Percentiles rank a stretch among this genome's conserved stretches.
Evolutionary conservation across 2,888 invertebrate species (phyloP).

Genomic region (Pseudococcus longispinus): DNA sequence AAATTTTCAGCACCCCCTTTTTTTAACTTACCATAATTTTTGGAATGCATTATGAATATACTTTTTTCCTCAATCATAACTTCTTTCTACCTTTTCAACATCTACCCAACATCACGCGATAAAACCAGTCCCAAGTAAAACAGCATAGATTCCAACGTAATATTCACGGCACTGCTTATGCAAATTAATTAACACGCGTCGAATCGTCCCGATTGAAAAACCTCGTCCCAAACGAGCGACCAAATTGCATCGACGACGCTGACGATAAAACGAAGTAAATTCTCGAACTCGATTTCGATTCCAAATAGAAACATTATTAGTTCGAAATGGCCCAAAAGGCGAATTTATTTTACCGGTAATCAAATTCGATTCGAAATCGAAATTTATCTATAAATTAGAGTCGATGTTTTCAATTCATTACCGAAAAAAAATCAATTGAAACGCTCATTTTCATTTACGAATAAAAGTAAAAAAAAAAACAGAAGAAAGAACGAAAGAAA

Average conservation of each 20-base stretch:
- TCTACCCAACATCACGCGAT: not conserved
- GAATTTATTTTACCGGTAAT: conserved; percentile 25
- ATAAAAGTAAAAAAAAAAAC: not conserved
- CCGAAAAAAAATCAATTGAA: conserved; percentile 29
- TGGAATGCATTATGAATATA: no score
- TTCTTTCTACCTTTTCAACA: not conserved
- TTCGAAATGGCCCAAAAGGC: not conserved
- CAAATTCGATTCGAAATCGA: conserved; percentile 29
- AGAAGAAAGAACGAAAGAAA: not conserved
- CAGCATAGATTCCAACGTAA: not conserved
- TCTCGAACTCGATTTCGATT: not conserved
- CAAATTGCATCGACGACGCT: no score
- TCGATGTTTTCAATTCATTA: conserved; percentile 28
- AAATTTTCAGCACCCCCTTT: no score
- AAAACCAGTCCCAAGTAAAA: not conserved
- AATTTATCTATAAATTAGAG: conserved; percentile 31
- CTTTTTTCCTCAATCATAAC: no score
- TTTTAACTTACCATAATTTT: no score
- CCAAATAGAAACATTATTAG: not conserved
- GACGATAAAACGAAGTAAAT: not conserved
- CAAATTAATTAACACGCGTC: conserved; percentile 10
- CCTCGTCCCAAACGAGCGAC: no score
- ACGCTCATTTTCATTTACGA: conserved; percentile 15
- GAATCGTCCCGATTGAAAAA: not conserved
- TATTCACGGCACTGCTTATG: conserved; percentile 18